Evolutionary conservation across 2,888 invertebrate species (phyloP).

Genomic region (Alviniconcha strummeri): DNA sequence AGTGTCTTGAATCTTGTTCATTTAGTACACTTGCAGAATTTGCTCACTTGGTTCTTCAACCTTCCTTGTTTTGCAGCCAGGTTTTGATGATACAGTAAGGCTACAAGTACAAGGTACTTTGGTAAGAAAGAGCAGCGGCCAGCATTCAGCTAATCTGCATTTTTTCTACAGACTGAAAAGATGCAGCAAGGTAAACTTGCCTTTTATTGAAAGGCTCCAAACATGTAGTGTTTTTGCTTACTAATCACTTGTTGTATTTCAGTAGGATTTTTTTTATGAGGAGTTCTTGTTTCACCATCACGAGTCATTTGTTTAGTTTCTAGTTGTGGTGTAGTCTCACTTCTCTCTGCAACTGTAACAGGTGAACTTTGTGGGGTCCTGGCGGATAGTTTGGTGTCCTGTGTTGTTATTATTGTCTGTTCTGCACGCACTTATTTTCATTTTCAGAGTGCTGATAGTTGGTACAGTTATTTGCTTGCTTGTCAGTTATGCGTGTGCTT

Average conservation of each 20-base stretch:
- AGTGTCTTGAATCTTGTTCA: background rate
- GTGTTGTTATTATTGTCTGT: too few relatives aligned
- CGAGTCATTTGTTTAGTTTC: too few relatives aligned
- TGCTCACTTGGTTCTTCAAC: background rate
- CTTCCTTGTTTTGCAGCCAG: conserved; percentile 24
- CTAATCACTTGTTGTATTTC: background rate
- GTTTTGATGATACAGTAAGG: conserved; percentile 9
- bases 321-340: too few relatives aligned
- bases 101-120: conserved; percentile 5
- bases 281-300: too few relatives aligned
- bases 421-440: too few relatives aligned
- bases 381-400: too few relatives aligned
- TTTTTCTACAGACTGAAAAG: conserved; percentile 20
- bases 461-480: too few relatives aligned
- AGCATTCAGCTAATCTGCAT: conserved; percentile 18
- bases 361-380: too few relatives aligned
- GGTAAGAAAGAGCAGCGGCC: conserved; percentile 16
- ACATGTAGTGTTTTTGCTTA: background rate
- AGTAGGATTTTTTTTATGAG: background rate
- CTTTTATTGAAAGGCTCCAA: conserved; percentile 1
- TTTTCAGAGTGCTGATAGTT: too few relatives aligned
- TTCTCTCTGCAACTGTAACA: too few relatives aligned
- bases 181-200: conserved; percentile 19
- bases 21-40: background rate
- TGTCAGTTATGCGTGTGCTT: too few relatives aligned